phyloP scores from a whole-genome alignment of 1,140 invertebrate genomes.

The Heterodera carotae region DNA sequence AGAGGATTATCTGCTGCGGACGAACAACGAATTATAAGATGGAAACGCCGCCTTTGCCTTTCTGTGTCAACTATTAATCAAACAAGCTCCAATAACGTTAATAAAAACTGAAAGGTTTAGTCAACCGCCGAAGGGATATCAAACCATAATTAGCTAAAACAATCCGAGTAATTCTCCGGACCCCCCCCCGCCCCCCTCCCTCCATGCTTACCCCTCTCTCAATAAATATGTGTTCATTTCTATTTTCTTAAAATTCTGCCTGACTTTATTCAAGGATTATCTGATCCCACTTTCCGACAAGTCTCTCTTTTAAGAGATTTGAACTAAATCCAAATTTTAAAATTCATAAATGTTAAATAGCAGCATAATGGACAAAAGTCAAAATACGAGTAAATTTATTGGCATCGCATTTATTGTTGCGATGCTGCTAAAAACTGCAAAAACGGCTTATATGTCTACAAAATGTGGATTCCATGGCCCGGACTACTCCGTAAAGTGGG shows the following conservation, averaged over 20 bases:
- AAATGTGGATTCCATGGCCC: conserved; percentile 39
- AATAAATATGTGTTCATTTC: too few species aligned
- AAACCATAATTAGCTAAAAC: too few species aligned
- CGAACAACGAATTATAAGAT: neutral
- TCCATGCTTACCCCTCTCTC: too few species aligned
- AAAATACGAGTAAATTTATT: neutral
- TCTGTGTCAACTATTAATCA: conserved; percentile 15
- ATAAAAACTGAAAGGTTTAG: neutral
- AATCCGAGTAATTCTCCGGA: too few species aligned
- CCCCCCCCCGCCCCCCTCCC: too few species aligned
- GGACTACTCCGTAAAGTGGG: conserved; percentile 50
- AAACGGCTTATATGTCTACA: neutral
- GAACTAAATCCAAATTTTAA: too few species aligned
- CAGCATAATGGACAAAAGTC: too few species aligned
- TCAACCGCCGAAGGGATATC: neutral
- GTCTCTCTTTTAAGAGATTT: too few species aligned
- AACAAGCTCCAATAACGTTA: neutral
- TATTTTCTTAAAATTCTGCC: too few species aligned
- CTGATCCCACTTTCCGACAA: too few species aligned
- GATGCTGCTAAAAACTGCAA: neutral
- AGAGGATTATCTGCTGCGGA: neutral
- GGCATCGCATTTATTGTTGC: neutral
- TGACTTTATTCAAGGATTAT: too few species aligned
- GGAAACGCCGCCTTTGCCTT: neutral
- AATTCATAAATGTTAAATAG: too few species aligned